Evolutionary conservation across 2,888 invertebrate genomes (phyloP).

Genomic region (Chrysodeixis includens): DNA sequence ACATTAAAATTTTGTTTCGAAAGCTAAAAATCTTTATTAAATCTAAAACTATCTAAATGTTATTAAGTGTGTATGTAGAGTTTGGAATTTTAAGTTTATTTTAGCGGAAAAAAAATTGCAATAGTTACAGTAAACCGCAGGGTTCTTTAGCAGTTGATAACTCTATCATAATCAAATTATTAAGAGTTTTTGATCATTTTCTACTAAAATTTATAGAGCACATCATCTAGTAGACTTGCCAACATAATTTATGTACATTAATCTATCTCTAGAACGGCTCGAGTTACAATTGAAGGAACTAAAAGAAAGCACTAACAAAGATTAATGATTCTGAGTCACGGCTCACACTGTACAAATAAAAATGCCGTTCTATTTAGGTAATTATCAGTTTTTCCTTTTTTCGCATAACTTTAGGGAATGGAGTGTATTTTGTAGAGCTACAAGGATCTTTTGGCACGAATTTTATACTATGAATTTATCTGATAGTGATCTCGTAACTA

Average conservation of each 20-base stretch:
- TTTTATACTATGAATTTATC: too few relatives aligned
- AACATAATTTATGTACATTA: background rate
- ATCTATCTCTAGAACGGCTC: constrained; percentile 2
- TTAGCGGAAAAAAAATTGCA: too few relatives aligned
- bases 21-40: too few relatives aligned
- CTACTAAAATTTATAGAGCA: background rate
- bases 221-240: background rate
- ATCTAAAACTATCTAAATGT: too few relatives aligned
- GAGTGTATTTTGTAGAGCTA: background rate
- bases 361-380: constrained; percentile 25
- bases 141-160: too few relatives aligned
- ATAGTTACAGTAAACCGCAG: too few relatives aligned
- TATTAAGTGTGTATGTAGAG: too few relatives aligned
- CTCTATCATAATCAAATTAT: too few relatives aligned
- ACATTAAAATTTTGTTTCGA: too few relatives aligned
- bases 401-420: background rate
- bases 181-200: background rate
- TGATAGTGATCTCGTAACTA: too few relatives aligned
- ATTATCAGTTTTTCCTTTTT: background rate
- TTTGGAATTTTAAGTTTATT: too few relatives aligned
- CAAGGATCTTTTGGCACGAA: too few relatives aligned
- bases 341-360: constrained; percentile 15
- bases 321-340: constrained; percentile 22
- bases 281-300: constrained; percentile 10
- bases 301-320: constrained; percentile 32